Percentiles rank a stretch among this genome's conserved stretches.
These are phyloP conservation scores for Atherinomorus stipes DNA, from an alignment of 2,113 vertebrate species.

Conservation along the genomic window DNA sequence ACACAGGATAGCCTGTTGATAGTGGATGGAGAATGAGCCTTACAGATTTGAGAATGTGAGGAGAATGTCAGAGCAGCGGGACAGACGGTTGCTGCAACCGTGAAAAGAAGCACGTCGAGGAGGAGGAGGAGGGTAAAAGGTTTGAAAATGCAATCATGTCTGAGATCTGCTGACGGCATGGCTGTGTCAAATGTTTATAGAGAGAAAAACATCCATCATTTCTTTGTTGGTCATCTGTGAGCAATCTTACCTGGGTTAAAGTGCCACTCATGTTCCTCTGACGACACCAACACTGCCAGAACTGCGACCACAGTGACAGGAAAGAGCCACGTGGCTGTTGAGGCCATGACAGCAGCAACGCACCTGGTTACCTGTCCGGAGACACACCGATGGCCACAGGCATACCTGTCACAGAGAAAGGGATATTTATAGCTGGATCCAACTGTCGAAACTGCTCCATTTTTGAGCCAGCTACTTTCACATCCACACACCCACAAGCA, in stretches of 20 bases:
- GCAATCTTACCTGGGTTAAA: conserved; percentile 81
- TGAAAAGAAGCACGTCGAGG: neutral
- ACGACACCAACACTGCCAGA: conserved; percentile 55
- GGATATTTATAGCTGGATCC: conserved; percentile 12
- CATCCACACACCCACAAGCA: neutral
- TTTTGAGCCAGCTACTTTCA: conserved; percentile 15
- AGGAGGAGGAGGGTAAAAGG: neutral
- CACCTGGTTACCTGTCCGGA: conserved; percentile 83
- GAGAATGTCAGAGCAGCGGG: conserved; percentile 53
- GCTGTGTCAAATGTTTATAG: neutral
- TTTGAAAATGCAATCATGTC: conserved; percentile 16
- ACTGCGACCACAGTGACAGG: conserved; percentile 57
- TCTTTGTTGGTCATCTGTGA: neutral
- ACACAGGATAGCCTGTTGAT: conserved; percentile 75
- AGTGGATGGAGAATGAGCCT: conserved; percentile 64
- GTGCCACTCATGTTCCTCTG: conserved; percentile 82
- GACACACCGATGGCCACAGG: conserved; percentile 68
- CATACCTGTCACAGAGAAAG: conserved; percentile 77
- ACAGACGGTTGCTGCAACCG: neutral
- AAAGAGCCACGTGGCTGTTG: conserved; percentile 61
- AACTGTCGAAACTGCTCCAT: conserved; percentile 18
- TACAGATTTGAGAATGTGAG: conserved; percentile 66
- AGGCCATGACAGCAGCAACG: conserved; percentile 79
- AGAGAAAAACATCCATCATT: neutral
- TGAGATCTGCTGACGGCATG: neutral